phyloP scores from a whole-genome alignment of 2,113 vertebrate genomes.

The Chaenocephalus aceratus region DNA sequence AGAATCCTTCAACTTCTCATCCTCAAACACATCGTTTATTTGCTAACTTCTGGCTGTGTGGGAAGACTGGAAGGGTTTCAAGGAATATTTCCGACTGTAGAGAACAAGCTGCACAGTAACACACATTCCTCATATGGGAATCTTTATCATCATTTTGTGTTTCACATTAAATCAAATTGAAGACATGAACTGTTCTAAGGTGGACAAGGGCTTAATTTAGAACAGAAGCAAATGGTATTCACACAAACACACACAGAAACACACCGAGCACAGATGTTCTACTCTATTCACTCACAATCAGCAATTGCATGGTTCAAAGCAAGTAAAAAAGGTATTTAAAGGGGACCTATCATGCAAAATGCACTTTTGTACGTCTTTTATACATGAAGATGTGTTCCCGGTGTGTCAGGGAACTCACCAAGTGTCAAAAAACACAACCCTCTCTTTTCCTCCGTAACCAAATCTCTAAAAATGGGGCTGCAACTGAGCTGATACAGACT shows the following conservation, averaged over 20 bases:
- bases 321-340: not conserved
- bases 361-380: no score
- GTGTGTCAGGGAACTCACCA: no score
- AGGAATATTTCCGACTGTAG: constrained; percentile 33
- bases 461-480: no score
- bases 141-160: constrained; percentile 53
- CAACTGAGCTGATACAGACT: no score
- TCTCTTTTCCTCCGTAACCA: no score
- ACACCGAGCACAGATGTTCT: no score
- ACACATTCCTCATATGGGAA: constrained; percentile 68
- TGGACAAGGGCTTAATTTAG: constrained; percentile 17
- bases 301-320: not conserved
- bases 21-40: no score
- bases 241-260: no score
- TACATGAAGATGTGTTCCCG: no score
- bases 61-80: constrained; percentile 22
- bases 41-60: not conserved
- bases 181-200: constrained; percentile 53
- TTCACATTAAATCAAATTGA: constrained; percentile 62
- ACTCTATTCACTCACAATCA: not conserved
- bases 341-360: no score
- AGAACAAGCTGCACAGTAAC: constrained; percentile 37
- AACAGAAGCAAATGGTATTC: constrained; percentile 2
- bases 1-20: no score
- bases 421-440: no score